These are phyloP conservation scores for Pachyrhynchus sulphureomaculatus DNA, from an alignment of 1,140 invertebrate species.

Conservation along the genomic window DNA sequence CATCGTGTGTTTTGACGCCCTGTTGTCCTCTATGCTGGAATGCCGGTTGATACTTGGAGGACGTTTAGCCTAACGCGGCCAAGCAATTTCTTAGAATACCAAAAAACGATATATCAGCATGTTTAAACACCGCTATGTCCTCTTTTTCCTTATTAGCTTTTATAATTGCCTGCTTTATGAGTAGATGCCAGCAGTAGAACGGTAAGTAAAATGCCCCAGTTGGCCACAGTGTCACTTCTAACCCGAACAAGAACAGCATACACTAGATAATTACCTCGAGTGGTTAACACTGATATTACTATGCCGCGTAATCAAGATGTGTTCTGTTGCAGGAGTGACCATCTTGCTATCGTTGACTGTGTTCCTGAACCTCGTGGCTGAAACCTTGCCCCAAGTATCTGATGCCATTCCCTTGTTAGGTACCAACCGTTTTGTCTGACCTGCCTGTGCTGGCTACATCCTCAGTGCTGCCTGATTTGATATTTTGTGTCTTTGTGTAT, in stretches of 20 bases:
- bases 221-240: background rate
- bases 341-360: constrained; percentile 99
- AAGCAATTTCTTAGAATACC: too few species aligned
- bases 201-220: background rate
- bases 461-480: constrained; percentile 51
- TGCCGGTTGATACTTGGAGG: constrained; percentile 57
- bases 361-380: constrained; percentile 95
- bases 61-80: constrained; percentile 7
- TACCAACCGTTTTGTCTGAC: constrained; percentile 61
- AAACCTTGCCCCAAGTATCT: constrained; percentile 93
- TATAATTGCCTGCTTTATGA: background rate
- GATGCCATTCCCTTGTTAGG: constrained; percentile 93
- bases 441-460: constrained; percentile 49
- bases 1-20: constrained; percentile 51
- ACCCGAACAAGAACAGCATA: too few species aligned
- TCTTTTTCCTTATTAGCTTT: constrained; percentile 1
- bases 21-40: constrained; percentile 48
- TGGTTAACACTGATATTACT: too few species aligned
- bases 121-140: constrained; percentile 14
- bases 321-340: constrained; percentile 95
- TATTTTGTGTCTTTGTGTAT: constrained; percentile 43
- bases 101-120: constrained; percentile 21
- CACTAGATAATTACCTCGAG: too few species aligned
- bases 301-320: constrained; percentile 49
- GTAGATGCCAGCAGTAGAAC: background rate